Evolutionary conservation across 2,113 vertebrate genomes (phyloP).

Genomic region (Crypturellus undulatus): DNA sequence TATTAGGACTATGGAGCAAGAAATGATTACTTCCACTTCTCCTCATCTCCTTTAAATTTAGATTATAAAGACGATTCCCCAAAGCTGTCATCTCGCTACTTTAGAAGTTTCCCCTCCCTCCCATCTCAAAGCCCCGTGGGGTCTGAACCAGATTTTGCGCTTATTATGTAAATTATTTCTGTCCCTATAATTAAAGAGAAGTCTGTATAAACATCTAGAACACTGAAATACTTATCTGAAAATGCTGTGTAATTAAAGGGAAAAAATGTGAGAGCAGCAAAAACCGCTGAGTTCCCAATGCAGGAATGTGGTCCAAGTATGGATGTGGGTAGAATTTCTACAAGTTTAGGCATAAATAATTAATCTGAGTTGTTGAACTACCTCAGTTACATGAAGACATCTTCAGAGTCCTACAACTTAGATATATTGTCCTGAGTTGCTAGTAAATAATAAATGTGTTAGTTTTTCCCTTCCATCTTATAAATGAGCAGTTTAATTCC

Average conservation of each 20-base stretch:
- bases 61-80: not conserved
- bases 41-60: not conserved
- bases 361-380: not conserved
- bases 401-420: not conserved
- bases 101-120: not conserved
- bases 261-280: not conserved
- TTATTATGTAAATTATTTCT: slow-evolving; percentile 16
- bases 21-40: not conserved
- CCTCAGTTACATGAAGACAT: not conserved
- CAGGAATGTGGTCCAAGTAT: not conserved
- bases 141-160: slow-evolving; percentile 2
- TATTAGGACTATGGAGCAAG: not conserved
- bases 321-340: not conserved
- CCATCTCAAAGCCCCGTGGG: not conserved
- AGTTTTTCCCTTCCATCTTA: not conserved
- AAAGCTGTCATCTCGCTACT: not conserved
- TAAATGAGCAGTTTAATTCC: slow-evolving; percentile 4
- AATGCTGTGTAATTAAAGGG: not conserved
- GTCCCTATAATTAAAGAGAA: not conserved
- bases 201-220: not conserved
- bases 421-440: slow-evolving; percentile 5
- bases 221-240: not conserved
- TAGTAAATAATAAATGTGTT: not conserved
- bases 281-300: not conserved
- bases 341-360: not conserved